Percentiles rank a stretch among this genome's conserved stretches.
Evolutionary conservation across 2,888 invertebrate species (phyloP).

Genomic region (Strigamia transsilvanica): DNA sequence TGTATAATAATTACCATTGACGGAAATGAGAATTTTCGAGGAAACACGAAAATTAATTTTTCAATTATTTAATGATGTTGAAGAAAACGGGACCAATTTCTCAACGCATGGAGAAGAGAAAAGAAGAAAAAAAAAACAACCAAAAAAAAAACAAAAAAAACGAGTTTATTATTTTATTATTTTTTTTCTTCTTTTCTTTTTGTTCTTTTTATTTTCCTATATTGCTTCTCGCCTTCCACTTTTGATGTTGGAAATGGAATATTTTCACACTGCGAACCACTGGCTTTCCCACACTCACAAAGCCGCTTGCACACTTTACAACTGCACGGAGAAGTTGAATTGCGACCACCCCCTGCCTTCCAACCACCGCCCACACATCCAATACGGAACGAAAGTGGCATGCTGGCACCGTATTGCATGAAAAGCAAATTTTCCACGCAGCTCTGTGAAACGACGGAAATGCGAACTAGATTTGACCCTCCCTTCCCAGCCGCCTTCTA

Average conservation of each 20-base stretch:
- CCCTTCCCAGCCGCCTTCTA: not conserved
- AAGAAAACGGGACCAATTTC: no score
- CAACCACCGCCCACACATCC: conserved; percentile 45
- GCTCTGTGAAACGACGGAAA: conserved; percentile 36
- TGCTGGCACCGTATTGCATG: conserved; percentile 37
- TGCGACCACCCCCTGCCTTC: conserved; percentile 25
- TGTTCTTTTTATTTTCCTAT: not conserved
- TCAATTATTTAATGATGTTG: no score
- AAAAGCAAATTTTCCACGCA: conserved; percentile 46
- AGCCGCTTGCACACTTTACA: conserved; percentile 40
- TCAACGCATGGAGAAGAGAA: no score
- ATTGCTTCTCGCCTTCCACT: conserved; percentile 28
- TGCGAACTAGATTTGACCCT: conserved; percentile 44
- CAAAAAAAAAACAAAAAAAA: no score
- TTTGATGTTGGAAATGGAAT: conserved; percentile 33
- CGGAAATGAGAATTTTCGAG: no score
- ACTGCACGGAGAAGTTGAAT: conserved; percentile 44
- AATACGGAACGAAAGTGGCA: conserved; percentile 38
- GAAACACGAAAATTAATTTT: no score
- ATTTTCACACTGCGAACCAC: conserved; percentile 32
- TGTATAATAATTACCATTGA: no score
- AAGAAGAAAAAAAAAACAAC: no score
- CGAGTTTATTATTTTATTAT: not conserved
- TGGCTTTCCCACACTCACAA: conserved; percentile 46
- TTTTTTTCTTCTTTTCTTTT: not conserved